Base-by-base conservation (phyloP, 2,888 invertebrate species). In the Ctena decussata region DNA sequence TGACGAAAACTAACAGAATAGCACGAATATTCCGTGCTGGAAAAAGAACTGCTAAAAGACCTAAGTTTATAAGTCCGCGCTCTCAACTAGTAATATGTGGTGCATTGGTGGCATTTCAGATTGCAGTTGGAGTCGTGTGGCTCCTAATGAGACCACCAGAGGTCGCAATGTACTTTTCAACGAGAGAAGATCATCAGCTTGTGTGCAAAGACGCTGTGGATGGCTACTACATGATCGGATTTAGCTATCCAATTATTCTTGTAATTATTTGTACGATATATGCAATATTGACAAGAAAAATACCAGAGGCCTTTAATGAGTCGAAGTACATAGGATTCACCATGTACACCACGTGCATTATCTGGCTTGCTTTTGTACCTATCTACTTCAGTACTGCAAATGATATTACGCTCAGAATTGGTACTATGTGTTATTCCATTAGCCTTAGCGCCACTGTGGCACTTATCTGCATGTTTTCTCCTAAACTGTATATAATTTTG, bases 401-500 rank as follows among this genome's bases (percentile, higher is more conserved):
- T 81, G 95, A 96, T 84, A 95, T 98, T 88, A 98, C 98, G 18
- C 96, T 99, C 84, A 97, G 99, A 85, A 98, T 99, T 95, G 98
- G 98, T 92, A 98, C 98, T 96, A 98, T 99, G 98, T 98, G 98
- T 79, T 98, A 99, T 94, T 98, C 99, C 91, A 98, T 99, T 95
- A 98, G 98, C 86, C 97, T 99, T 90, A 98, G 98, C 93, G 99
- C 98, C 89, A 98, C 98, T 91, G 99, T 99, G 90, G 98, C 99
- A 12, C 97, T 99, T 82, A 98, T 97, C 80, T 99, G 99, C 96
- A 97, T 99, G 86, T 99, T 99, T 96, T 97, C 98, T 65, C 99
- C 99, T 15, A 99, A 99, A 97, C 96, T 98, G 65, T 98, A 98
- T 96, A 98, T 98, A 94, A 98, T 98, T 92, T 96, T 98, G 88